These are phyloP conservation scores for Macaca fascicularis DNA, from an alignment of 2,113 vertebrate species.

Conservation along the genomic window DNA sequence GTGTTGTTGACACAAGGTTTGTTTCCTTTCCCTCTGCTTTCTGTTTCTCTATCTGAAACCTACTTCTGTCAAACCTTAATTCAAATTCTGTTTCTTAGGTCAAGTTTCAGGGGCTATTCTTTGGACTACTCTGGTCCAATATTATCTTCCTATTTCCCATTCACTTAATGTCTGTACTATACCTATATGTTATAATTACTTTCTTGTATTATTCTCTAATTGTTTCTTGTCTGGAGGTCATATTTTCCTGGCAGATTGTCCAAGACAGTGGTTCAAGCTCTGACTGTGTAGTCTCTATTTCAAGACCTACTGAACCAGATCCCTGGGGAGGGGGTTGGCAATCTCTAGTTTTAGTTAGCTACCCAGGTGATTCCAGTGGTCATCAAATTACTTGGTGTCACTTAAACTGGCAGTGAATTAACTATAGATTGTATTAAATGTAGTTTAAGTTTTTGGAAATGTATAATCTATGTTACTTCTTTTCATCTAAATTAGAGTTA, in stretches of 20 bases:
- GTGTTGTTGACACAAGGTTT: no score
- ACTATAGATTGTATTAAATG: not conserved
- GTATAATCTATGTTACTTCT: not conserved
- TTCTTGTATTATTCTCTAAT: not conserved
- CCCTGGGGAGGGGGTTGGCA: not conserved
- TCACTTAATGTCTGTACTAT: not conserved
- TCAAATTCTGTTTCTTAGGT: not conserved
- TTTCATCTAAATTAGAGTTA: not conserved
- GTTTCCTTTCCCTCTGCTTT: not conserved
- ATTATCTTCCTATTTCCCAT: not conserved
- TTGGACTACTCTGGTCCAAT: not conserved
- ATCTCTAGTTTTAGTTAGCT: not conserved
- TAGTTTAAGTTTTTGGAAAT: constrained; percentile 2
- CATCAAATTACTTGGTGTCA: not conserved
- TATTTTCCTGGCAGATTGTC: not conserved
- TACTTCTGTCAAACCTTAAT: not conserved
- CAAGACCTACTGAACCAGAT: not conserved
- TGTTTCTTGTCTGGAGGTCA: not conserved
- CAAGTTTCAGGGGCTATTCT: not conserved
- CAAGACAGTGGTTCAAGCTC: not conserved
- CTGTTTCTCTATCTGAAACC: not conserved
- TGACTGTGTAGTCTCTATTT: not conserved
- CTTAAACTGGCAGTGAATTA: not conserved
- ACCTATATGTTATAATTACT: not conserved
- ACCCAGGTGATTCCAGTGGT: not conserved